Conservation (phyloP, 2,113 vertebrate species). For the Chunga burmeisteri region DNA sequence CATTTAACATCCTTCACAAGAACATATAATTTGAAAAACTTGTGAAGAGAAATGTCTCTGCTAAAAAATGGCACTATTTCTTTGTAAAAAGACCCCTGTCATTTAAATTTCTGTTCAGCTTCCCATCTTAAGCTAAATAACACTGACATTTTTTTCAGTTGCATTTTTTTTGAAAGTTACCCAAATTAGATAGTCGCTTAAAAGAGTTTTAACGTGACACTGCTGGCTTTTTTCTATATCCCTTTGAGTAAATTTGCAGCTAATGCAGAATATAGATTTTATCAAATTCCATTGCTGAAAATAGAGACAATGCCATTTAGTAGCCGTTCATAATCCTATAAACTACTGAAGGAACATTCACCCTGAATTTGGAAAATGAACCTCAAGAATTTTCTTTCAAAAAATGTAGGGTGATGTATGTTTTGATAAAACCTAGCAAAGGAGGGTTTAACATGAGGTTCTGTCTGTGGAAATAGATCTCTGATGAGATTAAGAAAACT, state of each 20-base stretch:
- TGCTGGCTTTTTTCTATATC: not conserved
- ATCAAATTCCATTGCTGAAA: not conserved
- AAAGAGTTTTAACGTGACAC: slow-evolving; percentile 33
- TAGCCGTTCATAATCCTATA: not conserved
- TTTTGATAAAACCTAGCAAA: not conserved
- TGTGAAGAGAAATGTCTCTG: slow-evolving; percentile 70
- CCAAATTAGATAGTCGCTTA: slow-evolving; percentile 32
- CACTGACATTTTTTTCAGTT: slow-evolving; percentile 68
- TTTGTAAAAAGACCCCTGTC: slow-evolving; percentile 66
- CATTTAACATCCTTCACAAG: slow-evolving; percentile 72
- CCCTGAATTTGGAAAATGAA: not conserved
- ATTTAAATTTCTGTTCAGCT: slow-evolving; percentile 71
- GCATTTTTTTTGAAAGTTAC: slow-evolving; percentile 60
- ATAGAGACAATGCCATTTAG: not conserved
- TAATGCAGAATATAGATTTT: slow-evolving; percentile 2
- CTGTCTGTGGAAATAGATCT: not conserved
- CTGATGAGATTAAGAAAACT: not conserved
- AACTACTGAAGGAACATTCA: not conserved
- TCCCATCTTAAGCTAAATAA: slow-evolving; percentile 63
- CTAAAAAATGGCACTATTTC: slow-evolving; percentile 59
- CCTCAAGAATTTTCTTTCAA: not conserved
- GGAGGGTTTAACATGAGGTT: not conserved
- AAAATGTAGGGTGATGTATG: not conserved
- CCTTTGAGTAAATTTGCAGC: not conserved
- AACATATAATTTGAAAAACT: slow-evolving; percentile 77